A percentile compares a stretch with the other conserved stretches of the same genome.
phyloP scores from a whole-genome alignment of 2,113 vertebrate genomes.

The Turdus rufiventris region DNA sequence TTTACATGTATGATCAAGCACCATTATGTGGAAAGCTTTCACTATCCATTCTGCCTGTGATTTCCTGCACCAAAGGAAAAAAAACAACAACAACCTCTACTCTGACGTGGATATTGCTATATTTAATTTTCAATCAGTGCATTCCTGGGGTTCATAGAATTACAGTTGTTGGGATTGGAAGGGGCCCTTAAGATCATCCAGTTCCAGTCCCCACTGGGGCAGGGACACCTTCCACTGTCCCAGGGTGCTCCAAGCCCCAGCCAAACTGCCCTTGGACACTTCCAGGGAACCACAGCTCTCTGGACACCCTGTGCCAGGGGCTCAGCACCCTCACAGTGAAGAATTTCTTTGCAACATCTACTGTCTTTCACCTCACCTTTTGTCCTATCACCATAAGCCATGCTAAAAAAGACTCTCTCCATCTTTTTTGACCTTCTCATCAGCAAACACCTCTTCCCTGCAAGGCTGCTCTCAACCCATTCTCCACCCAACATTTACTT shows the following conservation, averaged over 20 bases:
- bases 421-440: not conserved
- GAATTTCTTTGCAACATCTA: not conserved
- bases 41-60: not conserved
- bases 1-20: not conserved
- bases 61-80: not conserved
- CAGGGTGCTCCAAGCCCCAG: rapidly evolving
- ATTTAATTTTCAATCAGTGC: not conserved
- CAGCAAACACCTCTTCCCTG: not conserved
- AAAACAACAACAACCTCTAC: not conserved
- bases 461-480: not conserved
- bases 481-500: not conserved
- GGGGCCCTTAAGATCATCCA: not conserved
- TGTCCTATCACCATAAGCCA: not conserved
- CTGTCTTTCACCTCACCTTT: not conserved
- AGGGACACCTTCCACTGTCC: not conserved
- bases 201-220: not conserved
- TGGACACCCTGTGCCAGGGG: rapidly evolving
- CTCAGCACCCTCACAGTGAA: not conserved
- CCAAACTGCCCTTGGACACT: not conserved
- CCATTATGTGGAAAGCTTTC: not conserved
- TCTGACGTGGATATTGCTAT: not conserved
- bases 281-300: not conserved
- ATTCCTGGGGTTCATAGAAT: not conserved
- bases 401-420: not conserved
- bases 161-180: not conserved